These are phyloP conservation scores for Tenualosa thibaudeaui DNA, from an alignment of 2,797 vertebrate species.

Conservation along the genomic window DNA sequence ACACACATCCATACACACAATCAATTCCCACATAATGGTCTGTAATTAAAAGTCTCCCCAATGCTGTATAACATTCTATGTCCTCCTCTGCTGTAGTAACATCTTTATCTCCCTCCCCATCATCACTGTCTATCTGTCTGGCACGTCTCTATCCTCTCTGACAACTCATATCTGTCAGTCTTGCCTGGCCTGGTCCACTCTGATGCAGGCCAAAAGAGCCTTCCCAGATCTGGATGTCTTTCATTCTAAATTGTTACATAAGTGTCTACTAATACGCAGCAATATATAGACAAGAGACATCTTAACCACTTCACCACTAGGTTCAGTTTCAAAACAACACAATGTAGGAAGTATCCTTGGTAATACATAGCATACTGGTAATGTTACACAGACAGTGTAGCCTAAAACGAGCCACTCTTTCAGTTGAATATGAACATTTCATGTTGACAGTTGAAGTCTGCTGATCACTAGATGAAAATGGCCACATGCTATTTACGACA, in stretches of 20 bases:
- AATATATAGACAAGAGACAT: not conserved
- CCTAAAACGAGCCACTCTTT: not conserved
- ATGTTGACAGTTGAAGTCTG: not conserved
- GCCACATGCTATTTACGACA: not conserved
- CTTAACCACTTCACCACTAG: not conserved
- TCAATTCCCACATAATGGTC: not conserved
- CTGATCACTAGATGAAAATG: not conserved
- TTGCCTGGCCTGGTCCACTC: not conserved
- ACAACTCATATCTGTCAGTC: conserved; percentile 29
- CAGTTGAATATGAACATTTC: not conserved
- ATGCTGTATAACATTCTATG: conserved; percentile 8
- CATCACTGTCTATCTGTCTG: conserved; percentile 51
- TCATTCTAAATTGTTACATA: not conserved
- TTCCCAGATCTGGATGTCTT: not conserved
- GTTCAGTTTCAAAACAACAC: not conserved
- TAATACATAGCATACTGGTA: too few relatives aligned
- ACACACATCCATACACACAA: not conserved
- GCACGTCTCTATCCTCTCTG: conserved; percentile 38
- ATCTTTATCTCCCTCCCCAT: conserved; percentile 46
- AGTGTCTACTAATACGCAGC: not conserved
- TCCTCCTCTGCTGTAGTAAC: conserved; percentile 31
- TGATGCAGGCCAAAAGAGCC: not conserved
- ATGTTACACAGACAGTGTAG: too few relatives aligned
- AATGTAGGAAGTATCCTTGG: too few relatives aligned
- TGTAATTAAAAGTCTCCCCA: not conserved